Percentiles rank a stretch among this genome's conserved stretches.
These are phyloP conservation scores for Urophycis tenuis DNA, from an alignment of 2,797 vertebrate genomes.

Conservation along the genomic window DNA sequence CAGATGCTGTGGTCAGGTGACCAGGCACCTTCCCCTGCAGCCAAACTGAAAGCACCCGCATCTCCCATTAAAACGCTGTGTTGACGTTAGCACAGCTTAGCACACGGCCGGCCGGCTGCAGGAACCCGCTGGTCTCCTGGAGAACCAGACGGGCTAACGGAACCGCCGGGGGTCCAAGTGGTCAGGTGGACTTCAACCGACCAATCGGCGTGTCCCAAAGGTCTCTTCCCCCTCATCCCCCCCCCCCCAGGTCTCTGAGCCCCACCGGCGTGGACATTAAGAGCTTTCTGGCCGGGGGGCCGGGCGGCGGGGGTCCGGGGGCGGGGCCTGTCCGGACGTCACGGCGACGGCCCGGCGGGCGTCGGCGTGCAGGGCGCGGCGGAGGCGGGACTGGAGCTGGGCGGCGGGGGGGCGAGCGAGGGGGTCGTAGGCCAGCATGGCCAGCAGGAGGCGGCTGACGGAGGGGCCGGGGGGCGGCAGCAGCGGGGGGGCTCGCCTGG, in stretches of 20 bases:
- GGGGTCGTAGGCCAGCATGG: slow-evolving; percentile 66
- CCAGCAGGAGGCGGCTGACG: slow-evolving; percentile 57
- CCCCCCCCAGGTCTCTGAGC: not conserved
- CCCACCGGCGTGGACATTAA: not conserved
- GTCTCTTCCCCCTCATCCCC: too few relatives aligned
- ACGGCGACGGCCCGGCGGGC: slow-evolving; percentile 36
- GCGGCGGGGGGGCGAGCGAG: slow-evolving; percentile 56
- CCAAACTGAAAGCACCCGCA: too few relatives aligned
- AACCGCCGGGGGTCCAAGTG: too few relatives aligned
- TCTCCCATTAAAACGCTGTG: not conserved
- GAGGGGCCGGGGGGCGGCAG: slow-evolving; percentile 57
- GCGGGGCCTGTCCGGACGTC: too few relatives aligned
- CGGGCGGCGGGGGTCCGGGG: too few relatives aligned
- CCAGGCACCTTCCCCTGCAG: too few relatives aligned
- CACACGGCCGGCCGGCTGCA: too few relatives aligned
- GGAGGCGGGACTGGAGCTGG: slow-evolving; percentile 60
- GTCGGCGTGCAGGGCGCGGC: slow-evolving; percentile 47
- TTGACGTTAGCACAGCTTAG: not conserved
- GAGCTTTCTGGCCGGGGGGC: not conserved
- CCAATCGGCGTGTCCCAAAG: too few relatives aligned
- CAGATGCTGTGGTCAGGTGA: not conserved
- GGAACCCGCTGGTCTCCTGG: too few relatives aligned
- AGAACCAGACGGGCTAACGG: too few relatives aligned
- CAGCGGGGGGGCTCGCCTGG: slow-evolving; percentile 57
- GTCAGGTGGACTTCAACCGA: not conserved